Conservation (phyloP, 2,797 vertebrate genomes). For the Podarcis siculus region DNA sequence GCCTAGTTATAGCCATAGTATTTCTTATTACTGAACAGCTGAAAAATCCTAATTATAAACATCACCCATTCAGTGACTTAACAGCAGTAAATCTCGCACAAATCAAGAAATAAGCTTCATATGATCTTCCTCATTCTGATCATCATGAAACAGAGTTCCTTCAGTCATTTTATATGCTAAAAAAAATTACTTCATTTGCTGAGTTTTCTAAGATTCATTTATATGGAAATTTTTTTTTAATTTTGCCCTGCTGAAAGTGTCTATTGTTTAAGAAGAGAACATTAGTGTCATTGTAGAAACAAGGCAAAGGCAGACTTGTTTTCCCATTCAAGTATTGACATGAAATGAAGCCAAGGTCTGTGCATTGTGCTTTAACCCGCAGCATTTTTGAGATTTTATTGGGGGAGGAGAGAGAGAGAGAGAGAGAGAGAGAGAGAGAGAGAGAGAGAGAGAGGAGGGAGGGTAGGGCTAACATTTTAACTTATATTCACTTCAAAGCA, state of each 20-base stretch:
- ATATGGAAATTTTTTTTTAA: background rate
- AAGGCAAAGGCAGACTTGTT: background rate
- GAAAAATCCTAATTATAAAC: background rate
- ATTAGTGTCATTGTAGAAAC: background rate
- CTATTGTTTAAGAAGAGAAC: accelerated
- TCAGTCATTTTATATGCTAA: conserved; percentile 3
- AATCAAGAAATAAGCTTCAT: background rate
- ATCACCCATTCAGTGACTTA: background rate
- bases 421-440: background rate
- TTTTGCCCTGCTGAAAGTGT: accelerated
- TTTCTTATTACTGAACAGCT: background rate
- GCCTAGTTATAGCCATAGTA: background rate
- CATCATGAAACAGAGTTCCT: background rate
- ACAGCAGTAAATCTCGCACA: background rate
- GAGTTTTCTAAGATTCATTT: background rate
- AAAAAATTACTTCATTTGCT: background rate
- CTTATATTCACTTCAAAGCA: conserved; percentile 18
- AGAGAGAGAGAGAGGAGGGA: background rate
- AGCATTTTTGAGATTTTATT: conserved; percentile 20
- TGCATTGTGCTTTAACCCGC: background rate
- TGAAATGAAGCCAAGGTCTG: accelerated
- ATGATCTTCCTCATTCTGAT: background rate
- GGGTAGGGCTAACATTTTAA: background rate
- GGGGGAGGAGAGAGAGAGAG: background rate
- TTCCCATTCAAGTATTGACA: background rate